Evolutionary conservation across 2,888 invertebrate genomes (phyloP).

Genomic region (Eupeodes latifasciatus): DNA sequence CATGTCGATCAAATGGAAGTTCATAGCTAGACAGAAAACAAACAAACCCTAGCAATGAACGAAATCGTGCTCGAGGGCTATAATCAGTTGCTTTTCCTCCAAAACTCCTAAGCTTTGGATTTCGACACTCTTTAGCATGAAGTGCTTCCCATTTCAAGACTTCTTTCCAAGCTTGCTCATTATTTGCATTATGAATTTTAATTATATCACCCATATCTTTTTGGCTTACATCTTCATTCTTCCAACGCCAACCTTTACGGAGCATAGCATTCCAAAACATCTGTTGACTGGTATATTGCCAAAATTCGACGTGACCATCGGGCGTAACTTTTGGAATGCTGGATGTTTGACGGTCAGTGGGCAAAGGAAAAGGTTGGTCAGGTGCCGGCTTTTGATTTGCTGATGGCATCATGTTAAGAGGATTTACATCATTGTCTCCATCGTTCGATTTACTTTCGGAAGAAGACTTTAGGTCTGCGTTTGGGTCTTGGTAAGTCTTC

Average conservation of each 20-base stretch:
- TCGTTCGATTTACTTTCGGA: conserved; percentile 90
- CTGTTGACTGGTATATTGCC: conserved; percentile 99
- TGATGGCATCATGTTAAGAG: conserved; percentile 97
- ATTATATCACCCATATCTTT: conserved; percentile 99
- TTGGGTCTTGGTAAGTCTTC: conserved; percentile 81
- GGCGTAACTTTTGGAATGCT: conserved; percentile 92
- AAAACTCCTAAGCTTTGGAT: conserved; percentile 96
- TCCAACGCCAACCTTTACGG: conserved; percentile 98
- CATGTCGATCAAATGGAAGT: conserved; percentile 99
- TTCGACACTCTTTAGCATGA: conserved; percentile 94
- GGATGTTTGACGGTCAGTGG: conserved; percentile 93
- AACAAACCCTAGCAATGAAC: conserved; percentile 92
- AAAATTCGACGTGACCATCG: conserved; percentile 91
- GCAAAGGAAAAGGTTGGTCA: conserved; percentile 96
- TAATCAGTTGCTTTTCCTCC: conserved; percentile 97
- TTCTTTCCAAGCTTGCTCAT: conserved; percentile 99
- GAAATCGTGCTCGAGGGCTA: conserved; percentile 96
- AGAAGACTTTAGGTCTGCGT: conserved; percentile 37
- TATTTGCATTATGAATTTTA: conserved; percentile 99
- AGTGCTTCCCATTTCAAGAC: conserved; percentile 99
- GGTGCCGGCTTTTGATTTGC: conserved; percentile 98
- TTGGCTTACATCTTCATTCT: conserved; percentile 91
- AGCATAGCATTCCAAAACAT: conserved; percentile 99
- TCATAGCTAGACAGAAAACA: conserved; percentile 89
- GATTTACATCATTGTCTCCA: conserved; percentile 89